Evolutionary conservation across 2,113 vertebrate genomes (phyloP).

Genomic region (Leucopsar rothschildi): DNA sequence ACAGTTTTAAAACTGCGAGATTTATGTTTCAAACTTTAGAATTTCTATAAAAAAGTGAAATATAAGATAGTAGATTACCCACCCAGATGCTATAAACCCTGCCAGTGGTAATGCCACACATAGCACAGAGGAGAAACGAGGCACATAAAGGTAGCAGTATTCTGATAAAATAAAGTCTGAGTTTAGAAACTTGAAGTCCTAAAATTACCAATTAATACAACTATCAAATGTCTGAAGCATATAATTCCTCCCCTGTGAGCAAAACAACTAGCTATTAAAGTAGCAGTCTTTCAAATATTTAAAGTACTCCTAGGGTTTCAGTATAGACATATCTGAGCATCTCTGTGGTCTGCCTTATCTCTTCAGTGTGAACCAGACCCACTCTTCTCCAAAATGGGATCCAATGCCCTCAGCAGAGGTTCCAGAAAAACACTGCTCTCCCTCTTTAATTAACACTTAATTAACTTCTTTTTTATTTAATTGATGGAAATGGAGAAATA

Average conservation of each 20-base stretch:
- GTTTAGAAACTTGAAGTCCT: neutral
- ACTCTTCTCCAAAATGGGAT: neutral
- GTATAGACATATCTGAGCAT: neutral
- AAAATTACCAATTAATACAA: constrained; percentile 13
- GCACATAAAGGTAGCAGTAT: neutral
- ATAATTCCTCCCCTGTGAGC: neutral
- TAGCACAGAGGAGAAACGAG: neutral
- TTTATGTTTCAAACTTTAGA: neutral
- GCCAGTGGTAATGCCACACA: neutral
- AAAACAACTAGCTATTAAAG: neutral
- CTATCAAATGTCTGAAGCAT: neutral
- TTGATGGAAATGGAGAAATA: neutral
- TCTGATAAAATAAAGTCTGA: neutral
- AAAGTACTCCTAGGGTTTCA: neutral
- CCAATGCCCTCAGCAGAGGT: neutral
- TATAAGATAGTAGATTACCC: neutral
- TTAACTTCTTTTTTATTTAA: neutral
- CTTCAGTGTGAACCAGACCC: neutral
- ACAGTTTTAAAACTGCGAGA: neutral
- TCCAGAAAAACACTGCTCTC: neutral
- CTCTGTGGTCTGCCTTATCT: neutral
- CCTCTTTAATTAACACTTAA: neutral
- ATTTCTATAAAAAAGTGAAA: constrained; percentile 1
- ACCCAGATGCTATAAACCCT: neutral
- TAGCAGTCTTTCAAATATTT: neutral